Percentiles rank a stretch among this genome's conserved stretches.
Evolutionary conservation across 2,113 vertebrate genomes (phyloP).

Genomic region (Phyllostomus hastatus): DNA sequence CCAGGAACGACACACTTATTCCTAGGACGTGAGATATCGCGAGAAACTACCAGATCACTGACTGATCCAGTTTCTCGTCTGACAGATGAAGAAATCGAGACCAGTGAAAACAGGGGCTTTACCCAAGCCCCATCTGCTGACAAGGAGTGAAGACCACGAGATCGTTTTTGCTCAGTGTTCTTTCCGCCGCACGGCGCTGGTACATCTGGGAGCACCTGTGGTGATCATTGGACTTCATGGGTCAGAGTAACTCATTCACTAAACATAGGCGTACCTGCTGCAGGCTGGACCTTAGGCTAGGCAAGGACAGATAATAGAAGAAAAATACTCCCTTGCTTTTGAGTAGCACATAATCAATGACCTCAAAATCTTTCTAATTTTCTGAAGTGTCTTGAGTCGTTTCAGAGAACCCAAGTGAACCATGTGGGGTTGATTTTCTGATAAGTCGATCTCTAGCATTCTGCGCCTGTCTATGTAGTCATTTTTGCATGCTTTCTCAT

Average conservation of each 20-base stretch:
- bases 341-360: not conserved
- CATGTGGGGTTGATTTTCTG: not conserved
- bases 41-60: not conserved
- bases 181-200: not conserved
- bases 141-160: not conserved
- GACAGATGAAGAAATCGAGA: not conserved
- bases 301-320: not conserved
- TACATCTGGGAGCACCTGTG: no score
- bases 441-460: not conserved
- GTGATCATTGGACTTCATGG: not conserved
- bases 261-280: not conserved
- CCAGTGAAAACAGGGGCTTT: not conserved
- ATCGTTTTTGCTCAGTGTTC: not conserved
- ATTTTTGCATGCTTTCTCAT: not conserved
- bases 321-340: not conserved
- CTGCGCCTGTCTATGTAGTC: not conserved
- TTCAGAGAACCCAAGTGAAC: not conserved
- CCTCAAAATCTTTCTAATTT: constrained; percentile 19
- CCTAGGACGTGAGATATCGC: not conserved
- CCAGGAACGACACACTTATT: not conserved
- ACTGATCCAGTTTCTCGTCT: not conserved
- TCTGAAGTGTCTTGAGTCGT: constrained; percentile 9
- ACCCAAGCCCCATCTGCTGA: not conserved
- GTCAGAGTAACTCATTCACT: not conserved
- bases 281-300: not conserved